A percentile compares a stretch with the other conserved stretches of the same genome.
phyloP scores from a whole-genome alignment of 1,140 invertebrate genomes.

The Teleopsis dalmanni region DNA sequence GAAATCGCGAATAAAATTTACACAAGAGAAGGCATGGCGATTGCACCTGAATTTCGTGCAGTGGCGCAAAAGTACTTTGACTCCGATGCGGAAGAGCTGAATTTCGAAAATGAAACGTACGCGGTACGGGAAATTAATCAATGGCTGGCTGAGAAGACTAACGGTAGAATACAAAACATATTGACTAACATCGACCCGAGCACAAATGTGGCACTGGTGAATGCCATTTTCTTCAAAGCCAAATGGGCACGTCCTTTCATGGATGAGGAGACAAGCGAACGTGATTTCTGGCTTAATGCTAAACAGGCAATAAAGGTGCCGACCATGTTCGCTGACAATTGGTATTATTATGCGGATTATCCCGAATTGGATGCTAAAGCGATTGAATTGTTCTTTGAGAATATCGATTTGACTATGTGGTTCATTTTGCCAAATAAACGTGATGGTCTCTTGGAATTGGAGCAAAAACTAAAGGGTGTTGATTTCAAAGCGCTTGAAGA shows the following conservation, averaged over 20 bases:
- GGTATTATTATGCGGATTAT: constrained; percentile 48
- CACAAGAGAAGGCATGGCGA: constrained; percentile 27
- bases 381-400: constrained; percentile 54
- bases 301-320: constrained; percentile 45
- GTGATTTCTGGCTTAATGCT: constrained; percentile 49
- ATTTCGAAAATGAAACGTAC: constrained; percentile 46
- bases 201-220: constrained; percentile 53
- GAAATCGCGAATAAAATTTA: constrained; percentile 41
- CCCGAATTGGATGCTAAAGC: constrained; percentile 46
- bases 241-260: constrained; percentile 57
- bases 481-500: constrained; percentile 43
- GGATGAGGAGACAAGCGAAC: constrained; percentile 45
- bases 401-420: constrained; percentile 52
- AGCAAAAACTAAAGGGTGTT: constrained; percentile 45
- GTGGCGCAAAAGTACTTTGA: constrained; percentile 35
- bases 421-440: constrained; percentile 56
- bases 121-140: constrained; percentile 52
- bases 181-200: constrained; percentile 43
- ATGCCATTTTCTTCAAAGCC: constrained; percentile 69
- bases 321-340: constrained; percentile 51
- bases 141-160: constrained; percentile 58
- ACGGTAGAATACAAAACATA: constrained; percentile 56
- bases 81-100: constrained; percentile 46
- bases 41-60: constrained; percentile 28
- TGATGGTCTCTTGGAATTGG: constrained; percentile 48